Evolutionary conservation across 2,888 invertebrate genomes (phyloP), one percentile per base, ranked within the genome.

Genomic region (Crioceris asparagi): DNA sequence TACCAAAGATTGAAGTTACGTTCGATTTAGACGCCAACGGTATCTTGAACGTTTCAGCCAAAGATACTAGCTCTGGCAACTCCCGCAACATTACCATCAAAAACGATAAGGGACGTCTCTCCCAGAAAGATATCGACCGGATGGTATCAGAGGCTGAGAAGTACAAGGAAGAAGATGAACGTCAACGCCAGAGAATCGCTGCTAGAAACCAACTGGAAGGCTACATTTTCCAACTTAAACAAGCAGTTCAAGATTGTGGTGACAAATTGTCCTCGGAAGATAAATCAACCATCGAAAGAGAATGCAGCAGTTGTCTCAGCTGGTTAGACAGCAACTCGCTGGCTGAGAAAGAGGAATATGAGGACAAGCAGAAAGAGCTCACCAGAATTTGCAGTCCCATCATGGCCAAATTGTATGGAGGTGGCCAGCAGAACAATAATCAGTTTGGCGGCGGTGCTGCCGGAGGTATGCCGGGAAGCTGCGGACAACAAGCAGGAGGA

Each of bases 51-150:
- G 67, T 74, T 2, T 67, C 70, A 2, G 71, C 69, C 12, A 72
- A 71, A 54, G 76, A 77, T 49, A 69, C 65, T 38, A 70, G 72
- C 43, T 72, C 73, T 10, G 75, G 75, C 3, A 79, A 78, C 44
- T 73, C 72, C 40, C 78, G 77, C 58, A 79, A 79, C 60, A 84
- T 86, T 45, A 79, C 79, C 38, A 87, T 87, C 46, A 82, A 81
- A 59, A 85, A 86, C 64, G 83, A 87, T 66, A 83, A 79, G 55
- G 84, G 85, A 0, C 71, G 86, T 4, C 66, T 87, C 32, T 82
- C 83, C 12, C 83, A 85, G 57, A 78, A 78, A 6, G 86, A 87
- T 54, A 87, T 87, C 46, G 84, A 87, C 45, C 69, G 78, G 41
- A 86, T 84, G 84, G 63, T 84, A 19, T 62, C 70, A 3, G 83